Evolutionary conservation across 1,140 invertebrate species (phyloP).

Genomic region (Drosophila funebris): DNA sequence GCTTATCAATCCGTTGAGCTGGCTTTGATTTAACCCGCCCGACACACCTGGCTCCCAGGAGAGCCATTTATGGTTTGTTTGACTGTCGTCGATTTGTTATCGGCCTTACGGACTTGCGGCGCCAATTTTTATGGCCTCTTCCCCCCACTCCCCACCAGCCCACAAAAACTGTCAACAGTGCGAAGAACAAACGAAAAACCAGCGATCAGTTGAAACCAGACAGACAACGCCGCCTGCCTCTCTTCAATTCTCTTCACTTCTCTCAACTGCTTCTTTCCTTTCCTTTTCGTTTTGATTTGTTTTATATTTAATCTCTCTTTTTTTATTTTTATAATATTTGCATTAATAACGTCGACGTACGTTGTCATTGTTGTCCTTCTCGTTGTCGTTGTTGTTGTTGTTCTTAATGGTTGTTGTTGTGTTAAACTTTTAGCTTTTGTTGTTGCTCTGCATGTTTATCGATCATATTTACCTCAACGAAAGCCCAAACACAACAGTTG

Average conservation of each 20-base stretch:
- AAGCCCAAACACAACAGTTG: conserved; percentile 31
- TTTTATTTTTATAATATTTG: conserved; percentile 30
- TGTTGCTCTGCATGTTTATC: conserved; percentile 68
- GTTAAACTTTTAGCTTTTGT: conserved; percentile 30
- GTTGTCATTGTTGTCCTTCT: conserved; percentile 48
- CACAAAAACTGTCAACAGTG: conserved; percentile 33
- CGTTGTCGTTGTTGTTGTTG: conserved; percentile 39
- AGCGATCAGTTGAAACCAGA: background rate
- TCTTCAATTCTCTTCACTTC: background rate
- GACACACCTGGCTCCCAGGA: background rate
- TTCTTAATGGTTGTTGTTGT: conserved; percentile 44
- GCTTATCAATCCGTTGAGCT: background rate
- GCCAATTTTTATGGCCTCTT: conserved; percentile 67
- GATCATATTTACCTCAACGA: conserved; percentile 35
- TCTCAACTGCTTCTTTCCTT: background rate
- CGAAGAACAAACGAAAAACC: background rate
- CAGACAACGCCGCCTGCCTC: background rate
- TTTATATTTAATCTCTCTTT: conserved; percentile 6
- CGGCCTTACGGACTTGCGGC: conserved; percentile 40
- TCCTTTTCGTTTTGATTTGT: background rate
- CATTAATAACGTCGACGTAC: conserved; percentile 17
- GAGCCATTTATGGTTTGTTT: conserved; percentile 53
- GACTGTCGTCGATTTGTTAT: conserved; percentile 40
- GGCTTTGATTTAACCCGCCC: conserved; percentile 9
- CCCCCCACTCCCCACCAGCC: too few relatives aligned